Conservation (phyloP, 1,140 invertebrate genomes). For the Adelges cooleyi region DNA sequence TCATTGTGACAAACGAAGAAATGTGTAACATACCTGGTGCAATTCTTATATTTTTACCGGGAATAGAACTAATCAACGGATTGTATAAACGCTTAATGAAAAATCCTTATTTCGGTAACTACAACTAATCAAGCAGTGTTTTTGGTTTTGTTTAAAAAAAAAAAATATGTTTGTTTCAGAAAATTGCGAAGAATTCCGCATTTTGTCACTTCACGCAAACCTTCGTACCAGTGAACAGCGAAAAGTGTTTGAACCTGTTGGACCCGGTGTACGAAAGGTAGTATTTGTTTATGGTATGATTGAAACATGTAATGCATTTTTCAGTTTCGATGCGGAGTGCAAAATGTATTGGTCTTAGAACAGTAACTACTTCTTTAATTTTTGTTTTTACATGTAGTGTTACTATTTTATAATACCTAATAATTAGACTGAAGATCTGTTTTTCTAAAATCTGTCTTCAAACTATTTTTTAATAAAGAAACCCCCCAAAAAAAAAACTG, state of each 20-base stretch:
- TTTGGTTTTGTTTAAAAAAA: too few relatives aligned
- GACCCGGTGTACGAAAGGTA: constrained; percentile 56
- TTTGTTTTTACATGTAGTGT: too few relatives aligned
- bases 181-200: constrained; percentile 37
- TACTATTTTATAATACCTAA: too few relatives aligned
- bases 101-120: constrained; percentile 56
- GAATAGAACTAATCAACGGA: constrained; percentile 88
- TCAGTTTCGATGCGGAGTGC: neutral
- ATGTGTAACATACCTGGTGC: constrained; percentile 75
- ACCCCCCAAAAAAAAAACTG: too few relatives aligned
- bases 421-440: too few relatives aligned
- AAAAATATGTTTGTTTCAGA: neutral
- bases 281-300: neutral
- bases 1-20: constrained; percentile 54
- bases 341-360: too few relatives aligned
- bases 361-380: too few relatives aligned
- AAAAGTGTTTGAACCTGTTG: constrained; percentile 69
- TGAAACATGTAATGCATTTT: neutral
- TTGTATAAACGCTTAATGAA: constrained; percentile 73
- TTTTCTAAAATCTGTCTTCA: too few relatives aligned
- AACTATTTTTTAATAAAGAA: too few relatives aligned
- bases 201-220: constrained; percentile 81
- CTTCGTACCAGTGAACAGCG: constrained; percentile 80
- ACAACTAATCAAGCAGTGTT: neutral
- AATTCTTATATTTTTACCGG: constrained; percentile 82